Evolutionary conservation across 2,113 vertebrate species (phyloP).

Genomic region (Cebidichthys violaceus): DNA sequence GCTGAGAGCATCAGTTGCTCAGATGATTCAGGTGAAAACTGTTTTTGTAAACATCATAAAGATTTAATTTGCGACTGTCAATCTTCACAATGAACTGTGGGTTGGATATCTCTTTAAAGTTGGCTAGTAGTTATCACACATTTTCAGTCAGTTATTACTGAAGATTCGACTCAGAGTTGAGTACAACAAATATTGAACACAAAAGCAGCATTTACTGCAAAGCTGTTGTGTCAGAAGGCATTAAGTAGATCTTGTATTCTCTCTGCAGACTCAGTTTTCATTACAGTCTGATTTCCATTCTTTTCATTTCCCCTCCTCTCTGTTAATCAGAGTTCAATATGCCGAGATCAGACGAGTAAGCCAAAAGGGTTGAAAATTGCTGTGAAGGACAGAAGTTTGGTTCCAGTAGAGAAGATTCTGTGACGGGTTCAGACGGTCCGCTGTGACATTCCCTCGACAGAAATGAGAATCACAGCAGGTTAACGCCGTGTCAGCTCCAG

Average conservation of each 20-base stretch:
- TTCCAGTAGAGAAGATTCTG: constrained; percentile 31
- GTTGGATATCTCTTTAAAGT: constrained; percentile 19
- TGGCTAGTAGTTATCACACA: constrained; percentile 1
- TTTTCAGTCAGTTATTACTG: not conserved
- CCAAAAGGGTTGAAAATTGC: constrained; percentile 33
- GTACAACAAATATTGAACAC: not conserved
- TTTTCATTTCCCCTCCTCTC: constrained; percentile 29
- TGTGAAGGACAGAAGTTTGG: constrained; percentile 33
- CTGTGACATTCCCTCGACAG: constrained; percentile 39
- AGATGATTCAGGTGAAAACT: not conserved
- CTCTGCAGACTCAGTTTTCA: constrained; percentile 31
- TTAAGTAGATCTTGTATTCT: constrained; percentile 8
- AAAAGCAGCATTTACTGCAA: constrained; percentile 1
- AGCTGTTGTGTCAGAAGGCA: not conserved
- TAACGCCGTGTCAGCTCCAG: constrained; percentile 49
- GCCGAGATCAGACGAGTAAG: constrained; percentile 28
- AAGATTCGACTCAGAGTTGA: not conserved
- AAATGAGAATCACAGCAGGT: constrained; percentile 64
- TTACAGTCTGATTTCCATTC: constrained; percentile 39
- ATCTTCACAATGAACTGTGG: not conserved
- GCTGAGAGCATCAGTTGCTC: not conserved
- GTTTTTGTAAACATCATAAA: not conserved
- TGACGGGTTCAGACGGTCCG: constrained; percentile 27
- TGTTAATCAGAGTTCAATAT: constrained; percentile 42
- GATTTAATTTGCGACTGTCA: not conserved